phyloP scores from a whole-genome alignment of 2,888 invertebrate genomes.

The Teinopalpus imperialis region DNA sequence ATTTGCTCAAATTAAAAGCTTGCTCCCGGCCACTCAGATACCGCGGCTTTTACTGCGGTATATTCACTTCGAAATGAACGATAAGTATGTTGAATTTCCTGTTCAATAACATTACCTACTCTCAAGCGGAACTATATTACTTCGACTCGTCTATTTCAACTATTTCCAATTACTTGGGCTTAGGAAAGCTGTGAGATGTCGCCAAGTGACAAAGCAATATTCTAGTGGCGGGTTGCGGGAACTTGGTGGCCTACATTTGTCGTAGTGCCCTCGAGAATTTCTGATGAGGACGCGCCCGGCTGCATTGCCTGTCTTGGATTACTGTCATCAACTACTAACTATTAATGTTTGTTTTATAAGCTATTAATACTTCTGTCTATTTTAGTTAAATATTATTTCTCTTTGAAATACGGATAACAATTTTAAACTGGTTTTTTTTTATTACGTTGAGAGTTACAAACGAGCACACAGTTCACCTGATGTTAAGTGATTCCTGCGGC shows the following conservation, averaged over 20 bases:
- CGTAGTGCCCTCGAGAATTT: conserved; percentile 72
- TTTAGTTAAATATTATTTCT: background rate
- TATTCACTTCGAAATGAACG: background rate
- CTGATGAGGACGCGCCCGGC: conserved; percentile 67
- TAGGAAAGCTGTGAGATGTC: conserved; percentile 73
- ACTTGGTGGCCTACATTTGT: conserved; percentile 79
- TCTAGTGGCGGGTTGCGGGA: conserved; percentile 58
- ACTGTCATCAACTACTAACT: conserved; percentile 62
- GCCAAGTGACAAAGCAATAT: conserved; percentile 81
- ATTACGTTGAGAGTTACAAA: no score
- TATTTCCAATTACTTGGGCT: conserved; percentile 81
- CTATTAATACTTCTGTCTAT: conserved; percentile 2
- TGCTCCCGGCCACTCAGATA: no score
- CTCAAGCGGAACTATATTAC: conserved; percentile 47
- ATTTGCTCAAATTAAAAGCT: no score
- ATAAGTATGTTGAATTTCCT: conserved; percentile 12
- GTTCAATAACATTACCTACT: conserved; percentile 18
- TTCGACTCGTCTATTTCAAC: conserved; percentile 74
- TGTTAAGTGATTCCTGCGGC: no score
- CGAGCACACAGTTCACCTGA: no score
- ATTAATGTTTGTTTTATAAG: conserved; percentile 47
- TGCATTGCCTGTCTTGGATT: conserved; percentile 66
- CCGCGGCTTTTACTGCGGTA: no score
- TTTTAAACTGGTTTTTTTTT: background rate
- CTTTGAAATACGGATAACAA: background rate